Conservation (phyloP, 1,140 invertebrate species). For the Rhizoglyphus robini region DNA sequence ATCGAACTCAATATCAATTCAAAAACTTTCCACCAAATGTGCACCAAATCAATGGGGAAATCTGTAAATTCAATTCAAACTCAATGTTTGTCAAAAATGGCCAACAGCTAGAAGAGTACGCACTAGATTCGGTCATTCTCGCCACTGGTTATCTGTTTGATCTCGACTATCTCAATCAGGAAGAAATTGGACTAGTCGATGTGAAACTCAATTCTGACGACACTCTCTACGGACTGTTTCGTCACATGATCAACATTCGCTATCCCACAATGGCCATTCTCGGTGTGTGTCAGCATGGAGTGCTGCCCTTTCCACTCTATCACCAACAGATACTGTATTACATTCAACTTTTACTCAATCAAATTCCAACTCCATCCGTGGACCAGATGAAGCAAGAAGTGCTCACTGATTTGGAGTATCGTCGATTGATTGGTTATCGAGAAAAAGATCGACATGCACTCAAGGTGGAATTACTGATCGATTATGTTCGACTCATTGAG, state of each 20-base stretch:
- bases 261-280: constrained; percentile 62
- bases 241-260: constrained; percentile 63
- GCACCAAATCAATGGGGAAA: constrained; percentile 18
- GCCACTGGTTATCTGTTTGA: constrained; percentile 38
- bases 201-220: constrained; percentile 49
- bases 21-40: constrained; percentile 19
- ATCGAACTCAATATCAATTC: neutral
- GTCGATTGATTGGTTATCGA: neutral
- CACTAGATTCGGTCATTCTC: constrained; percentile 33
- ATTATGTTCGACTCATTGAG: neutral
- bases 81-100: constrained; percentile 25
- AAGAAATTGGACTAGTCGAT: constrained; percentile 15
- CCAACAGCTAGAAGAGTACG: constrained; percentile 18
- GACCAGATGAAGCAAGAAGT: constrained; percentile 52
- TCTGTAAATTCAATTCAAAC: constrained; percentile 7
- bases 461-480: neutral
- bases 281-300: constrained; percentile 53
- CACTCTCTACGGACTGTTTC: constrained; percentile 69
- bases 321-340: constrained; percentile 64
- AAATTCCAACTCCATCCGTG: constrained; percentile 45
- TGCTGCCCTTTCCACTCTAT: constrained; percentile 70
- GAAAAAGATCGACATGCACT: neutral
- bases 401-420: constrained; percentile 39
- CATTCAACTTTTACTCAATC: constrained; percentile 47
- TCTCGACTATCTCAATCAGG: constrained; percentile 33